phyloP scores from a whole-genome alignment of 2,888 invertebrate genomes.

The Scaptomyza flava region DNA sequence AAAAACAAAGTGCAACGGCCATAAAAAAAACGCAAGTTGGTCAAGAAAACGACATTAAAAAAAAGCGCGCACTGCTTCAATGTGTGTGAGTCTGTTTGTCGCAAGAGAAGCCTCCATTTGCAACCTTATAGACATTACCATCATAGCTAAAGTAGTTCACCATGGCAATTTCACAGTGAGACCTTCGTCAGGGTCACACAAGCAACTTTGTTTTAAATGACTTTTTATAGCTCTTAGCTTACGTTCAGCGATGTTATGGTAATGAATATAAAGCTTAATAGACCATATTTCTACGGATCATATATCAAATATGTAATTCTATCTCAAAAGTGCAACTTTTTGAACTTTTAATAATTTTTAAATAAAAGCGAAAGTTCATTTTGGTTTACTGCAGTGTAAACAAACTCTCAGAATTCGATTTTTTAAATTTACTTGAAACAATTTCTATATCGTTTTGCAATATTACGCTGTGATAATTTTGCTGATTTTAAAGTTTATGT shows the following conservation, averaged over 20 bases:
- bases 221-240: conserved; percentile 58
- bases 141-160: conserved; percentile 46
- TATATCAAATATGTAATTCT: background rate
- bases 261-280: conserved; percentile 31
- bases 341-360: background rate
- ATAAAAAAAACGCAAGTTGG: conserved; percentile 42
- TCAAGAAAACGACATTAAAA: conserved; percentile 37
- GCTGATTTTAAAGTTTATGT: conserved; percentile 10
- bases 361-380: background rate
- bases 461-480: conserved; percentile 16
- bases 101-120: conserved; percentile 26
- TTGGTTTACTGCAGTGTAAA: background rate
- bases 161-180: conserved; percentile 37
- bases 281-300: conserved; percentile 16
- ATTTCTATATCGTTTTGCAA: conserved; percentile 1
- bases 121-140: conserved; percentile 7
- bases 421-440: background rate
- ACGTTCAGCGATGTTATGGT: conserved; percentile 54
- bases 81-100: conserved; percentile 15
- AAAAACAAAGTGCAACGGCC: conserved; percentile 33
- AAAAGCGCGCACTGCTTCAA: background rate
- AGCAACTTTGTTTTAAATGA: conserved; percentile 50
- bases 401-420: too few relatives aligned
- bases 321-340: background rate
- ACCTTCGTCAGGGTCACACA: conserved; percentile 67